Conservation (phyloP, 2,797 vertebrate species). For the Sciurus carolinensis region DNA sequence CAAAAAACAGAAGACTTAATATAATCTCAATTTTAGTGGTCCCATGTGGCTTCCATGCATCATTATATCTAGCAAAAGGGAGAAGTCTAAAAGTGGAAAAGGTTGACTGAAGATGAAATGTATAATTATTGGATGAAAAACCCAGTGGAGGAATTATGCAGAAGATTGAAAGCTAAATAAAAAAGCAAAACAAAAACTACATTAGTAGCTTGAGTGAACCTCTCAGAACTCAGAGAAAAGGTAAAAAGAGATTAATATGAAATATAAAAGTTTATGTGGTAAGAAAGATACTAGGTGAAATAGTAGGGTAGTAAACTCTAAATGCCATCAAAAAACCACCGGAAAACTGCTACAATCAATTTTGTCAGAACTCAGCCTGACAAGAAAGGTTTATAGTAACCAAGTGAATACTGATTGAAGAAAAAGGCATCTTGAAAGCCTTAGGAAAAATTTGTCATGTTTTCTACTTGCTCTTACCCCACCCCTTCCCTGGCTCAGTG, state of each 20-base stretch:
- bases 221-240: conserved; percentile 5
- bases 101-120: not conserved
- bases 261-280: not conserved
- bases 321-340: not conserved
- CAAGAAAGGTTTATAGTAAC: not conserved
- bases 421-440: not conserved
- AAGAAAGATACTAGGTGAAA: not conserved
- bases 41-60: not conserved
- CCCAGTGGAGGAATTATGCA: not conserved
- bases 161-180: conserved; percentile 13
- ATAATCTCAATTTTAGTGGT: not conserved
- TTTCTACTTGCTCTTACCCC: not conserved
- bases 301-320: not conserved
- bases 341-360: not conserved
- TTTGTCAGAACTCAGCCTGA: not conserved
- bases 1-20: not conserved
- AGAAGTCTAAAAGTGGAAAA: conserved; percentile 22
- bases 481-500: no score
- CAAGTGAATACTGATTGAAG: not conserved
- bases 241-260: not conserved
- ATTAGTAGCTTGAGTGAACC: not conserved
- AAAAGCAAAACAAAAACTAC: not conserved
- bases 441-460: no score
- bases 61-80: conserved; percentile 5
- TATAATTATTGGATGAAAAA: conserved; percentile 25